Evolutionary conservation across 1,140 invertebrate species (phyloP), one percentile per base, ranked within the genome.

Genomic region (Drosophila lowei): DNA sequence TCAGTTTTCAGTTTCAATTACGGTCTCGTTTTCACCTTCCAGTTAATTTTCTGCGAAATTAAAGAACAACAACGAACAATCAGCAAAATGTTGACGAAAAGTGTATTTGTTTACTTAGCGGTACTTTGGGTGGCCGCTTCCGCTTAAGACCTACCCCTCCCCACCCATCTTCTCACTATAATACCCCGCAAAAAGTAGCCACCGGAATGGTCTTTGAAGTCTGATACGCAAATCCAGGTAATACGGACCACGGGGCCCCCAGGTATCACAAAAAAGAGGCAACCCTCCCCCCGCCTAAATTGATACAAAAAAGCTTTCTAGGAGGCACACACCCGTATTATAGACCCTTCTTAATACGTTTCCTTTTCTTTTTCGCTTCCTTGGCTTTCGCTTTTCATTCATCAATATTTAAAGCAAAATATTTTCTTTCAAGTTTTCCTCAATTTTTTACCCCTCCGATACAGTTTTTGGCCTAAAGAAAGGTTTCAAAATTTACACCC

Each of bases 1-100:
- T 70, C 34, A 43, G 50, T 67, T 68, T 83, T 84, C 79, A 48
- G 61, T 86, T 75, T 67, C 56, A 30, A 50, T 73, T 63, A 61
- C 53, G 60, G 53, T 77, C 60, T 81, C 74, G 70, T 2, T 44
- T 83, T 78, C 74, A 77, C 58, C 46, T 75, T 64, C 49, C 47
- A 81, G 70, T 65, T 68, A 72, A 88, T 71, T 81, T 38, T 75
- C n/a, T 6, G 50, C 16, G 38, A 48, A 75, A 65, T 77, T 49
- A 55, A 77, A 60, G 44, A 80, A 57, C 54, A 74, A 81, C 65
- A 79, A 71, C 3, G 61, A 61, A 46, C 52, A 56, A 59, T 38
- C 23, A 67, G 13, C 41, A 15, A 60, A 57, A 50, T 62, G 68
- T 52, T 67, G 56, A 68, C 73, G 23, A 66, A 46, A 38, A 52